A percentile compares a stretch with the other conserved stretches of the same genome.
These are phyloP conservation scores for Vollenhovia emeryi DNA, from an alignment of 1,140 invertebrate species.

Conservation along the genomic window DNA sequence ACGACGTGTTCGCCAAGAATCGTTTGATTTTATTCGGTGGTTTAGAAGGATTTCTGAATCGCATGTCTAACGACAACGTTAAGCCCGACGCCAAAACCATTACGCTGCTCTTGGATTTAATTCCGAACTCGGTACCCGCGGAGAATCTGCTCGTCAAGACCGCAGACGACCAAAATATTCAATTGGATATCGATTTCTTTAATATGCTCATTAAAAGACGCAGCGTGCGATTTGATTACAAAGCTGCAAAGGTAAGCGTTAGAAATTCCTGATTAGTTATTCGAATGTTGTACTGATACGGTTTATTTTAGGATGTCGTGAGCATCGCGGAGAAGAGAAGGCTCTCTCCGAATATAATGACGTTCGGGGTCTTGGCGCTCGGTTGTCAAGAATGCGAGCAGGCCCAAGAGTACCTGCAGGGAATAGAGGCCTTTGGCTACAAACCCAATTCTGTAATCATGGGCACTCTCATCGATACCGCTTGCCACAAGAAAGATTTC, in stretches of 20 bases:
- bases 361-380: constrained; percentile 94
- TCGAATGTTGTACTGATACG: constrained; percentile 10
- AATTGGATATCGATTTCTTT: constrained; percentile 92
- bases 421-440: constrained; percentile 89
- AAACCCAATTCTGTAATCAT: constrained; percentile 91
- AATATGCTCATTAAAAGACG: constrained; percentile 95
- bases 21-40: constrained; percentile 94
- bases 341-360: constrained; percentile 91
- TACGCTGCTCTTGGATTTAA: constrained; percentile 90
- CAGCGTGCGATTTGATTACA: constrained; percentile 88
- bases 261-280: not conserved
- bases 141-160: constrained; percentile 89
- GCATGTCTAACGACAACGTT: constrained; percentile 89
- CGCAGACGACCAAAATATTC: constrained; percentile 83
- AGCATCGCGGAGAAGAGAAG: constrained; percentile 74
- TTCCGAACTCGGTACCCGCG: constrained; percentile 88
- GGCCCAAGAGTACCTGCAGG: constrained; percentile 87
- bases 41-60: constrained; percentile 88
- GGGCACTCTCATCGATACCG: constrained; percentile 89
- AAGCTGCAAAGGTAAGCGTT: constrained; percentile 88
- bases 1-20: constrained; percentile 84
- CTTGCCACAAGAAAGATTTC: constrained; percentile 87
- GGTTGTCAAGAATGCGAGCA: constrained; percentile 88
- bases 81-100: constrained; percentile 92
- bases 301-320: constrained; percentile 27